Percentiles rank a stretch among this genome's conserved stretches.
Conservation (phyloP, 2,888 invertebrate species). For the Luperina nickerlii region DNA sequence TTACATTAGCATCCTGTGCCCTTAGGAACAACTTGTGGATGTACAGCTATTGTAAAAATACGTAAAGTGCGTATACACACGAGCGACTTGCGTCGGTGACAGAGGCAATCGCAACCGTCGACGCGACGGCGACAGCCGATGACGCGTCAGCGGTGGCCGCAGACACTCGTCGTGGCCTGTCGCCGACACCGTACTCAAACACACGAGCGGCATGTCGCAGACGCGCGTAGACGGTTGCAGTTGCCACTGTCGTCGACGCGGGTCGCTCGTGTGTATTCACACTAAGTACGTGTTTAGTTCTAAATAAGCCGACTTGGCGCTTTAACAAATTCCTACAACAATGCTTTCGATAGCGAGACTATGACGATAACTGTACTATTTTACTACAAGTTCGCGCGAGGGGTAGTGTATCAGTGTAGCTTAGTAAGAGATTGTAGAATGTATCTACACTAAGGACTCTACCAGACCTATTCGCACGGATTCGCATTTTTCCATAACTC, state of each 20-base stretch:
- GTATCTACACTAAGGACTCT: neutral
- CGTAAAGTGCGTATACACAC: neutral
- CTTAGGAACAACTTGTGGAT: neutral
- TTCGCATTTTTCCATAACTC: neutral
- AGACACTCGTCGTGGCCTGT: too few species aligned
- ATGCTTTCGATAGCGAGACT: constrained; percentile 3
- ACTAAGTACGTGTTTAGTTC: neutral
- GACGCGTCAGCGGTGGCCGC: too few species aligned
- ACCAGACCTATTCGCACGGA: neutral
- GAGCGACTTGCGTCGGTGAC: neutral
- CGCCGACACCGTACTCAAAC: too few species aligned
- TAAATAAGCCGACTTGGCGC: neutral
- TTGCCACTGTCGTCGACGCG: neutral
- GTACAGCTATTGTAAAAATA: neutral
- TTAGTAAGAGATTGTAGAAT: constrained; percentile 7
- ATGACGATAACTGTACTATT: neutral
- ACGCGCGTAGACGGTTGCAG: neutral
- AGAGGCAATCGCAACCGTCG: neutral
- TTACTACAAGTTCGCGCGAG: neutral
- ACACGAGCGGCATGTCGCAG: too few species aligned
- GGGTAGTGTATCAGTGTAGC: constrained; percentile 8
- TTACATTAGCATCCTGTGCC: neutral
- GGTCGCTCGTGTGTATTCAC: neutral
- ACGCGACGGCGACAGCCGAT: too few species aligned
- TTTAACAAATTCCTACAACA: neutral